Base-by-base conservation (phyloP, 2,113 vertebrate species). In the Prietella phreatophila region DNA sequence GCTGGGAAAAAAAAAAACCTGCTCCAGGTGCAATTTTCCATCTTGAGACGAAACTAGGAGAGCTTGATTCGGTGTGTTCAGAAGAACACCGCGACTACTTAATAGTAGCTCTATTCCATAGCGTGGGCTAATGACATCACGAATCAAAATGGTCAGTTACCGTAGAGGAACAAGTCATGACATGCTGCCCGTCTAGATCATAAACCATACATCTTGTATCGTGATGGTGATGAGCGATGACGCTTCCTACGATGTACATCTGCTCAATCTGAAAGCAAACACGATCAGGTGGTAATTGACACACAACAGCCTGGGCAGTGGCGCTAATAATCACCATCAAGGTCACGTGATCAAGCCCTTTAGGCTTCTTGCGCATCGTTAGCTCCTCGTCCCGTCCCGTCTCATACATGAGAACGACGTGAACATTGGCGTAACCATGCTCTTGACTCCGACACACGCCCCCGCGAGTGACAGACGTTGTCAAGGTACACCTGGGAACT, bases 201-300 rank as follows among this genome's bases (percentile, higher is more conserved):
- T 42, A 65, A 67, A 55, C 82, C 47, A 50, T 30, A 83, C 65
- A 67, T 85, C 89, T 92, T 92, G 92, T 93, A 92, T 83, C 30
- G 3, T 36, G 81, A 88, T 87, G 94, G 3, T 91, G 92, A 94
- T 93, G 91, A 95, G 93, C 86, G 91, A 93, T 92, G 91, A 90
- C 90, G 90, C 91, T 92, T 93, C 89, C 91, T 82, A 90, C 90
- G 90, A 91, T 63, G 86, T 94, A 93, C 94, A 95, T 93, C 93
- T 95, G 94, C 33, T 58, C 75, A 0, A 19, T 79, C 47, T 80
- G 17, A 56, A 42, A 83, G 53, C 73, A 14, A 61, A 33, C 73
- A 33, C 17, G 67, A 85, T 79, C 39, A 86, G 56, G 58, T 33
- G 56, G 58, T 4, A 20, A 42, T 8, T 78, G 15, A 58, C 20